Evolutionary conservation across 2,888 invertebrate species (phyloP).

Genomic region (Drosophila limbata): DNA sequence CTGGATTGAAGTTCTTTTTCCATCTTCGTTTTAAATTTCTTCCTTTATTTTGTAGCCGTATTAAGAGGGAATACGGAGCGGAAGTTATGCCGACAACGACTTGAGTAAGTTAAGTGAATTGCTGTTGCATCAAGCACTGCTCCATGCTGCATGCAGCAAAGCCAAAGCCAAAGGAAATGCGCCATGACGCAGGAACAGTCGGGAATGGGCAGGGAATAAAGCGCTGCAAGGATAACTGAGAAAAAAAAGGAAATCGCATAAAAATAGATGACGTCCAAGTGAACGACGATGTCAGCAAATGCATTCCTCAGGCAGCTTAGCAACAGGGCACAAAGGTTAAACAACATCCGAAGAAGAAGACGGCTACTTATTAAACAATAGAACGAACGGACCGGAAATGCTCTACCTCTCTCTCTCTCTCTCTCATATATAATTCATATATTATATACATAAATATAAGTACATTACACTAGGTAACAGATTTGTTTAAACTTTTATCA

Average conservation of each 20-base stretch:
- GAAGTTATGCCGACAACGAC: slow-evolving; percentile 81
- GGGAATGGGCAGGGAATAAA: slow-evolving; percentile 58
- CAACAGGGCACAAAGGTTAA: slow-evolving; percentile 13
- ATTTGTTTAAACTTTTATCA: too few relatives aligned
- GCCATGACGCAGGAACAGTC: slow-evolving; percentile 9
- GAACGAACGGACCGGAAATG: slow-evolving; percentile 4
- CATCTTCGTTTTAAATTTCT: slow-evolving; percentile 2
- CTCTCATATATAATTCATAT: not conserved
- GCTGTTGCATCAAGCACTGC: slow-evolving; percentile 61
- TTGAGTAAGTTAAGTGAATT: slow-evolving; percentile 81
- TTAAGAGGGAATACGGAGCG: slow-evolving; percentile 40
- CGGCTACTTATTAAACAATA: slow-evolving; percentile 57
- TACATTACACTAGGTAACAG: not conserved
- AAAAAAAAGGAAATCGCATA: slow-evolving; percentile 37
- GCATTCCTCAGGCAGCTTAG: slow-evolving; percentile 51
- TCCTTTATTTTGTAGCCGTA: slow-evolving; percentile 3
- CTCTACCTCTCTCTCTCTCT: too few relatives aligned
- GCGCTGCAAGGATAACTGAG: slow-evolving; percentile 30
- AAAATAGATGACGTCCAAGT: slow-evolving; percentile 49
- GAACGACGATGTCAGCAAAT: slow-evolving; percentile 50
- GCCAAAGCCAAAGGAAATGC: slow-evolving; percentile 58
- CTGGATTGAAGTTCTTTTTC: slow-evolving; percentile 42
- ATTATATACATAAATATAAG: not conserved
- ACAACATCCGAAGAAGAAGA: slow-evolving; percentile 15
- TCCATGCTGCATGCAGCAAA: slow-evolving; percentile 15